Evolutionary conservation across 2,113 vertebrate species (phyloP), one percentile per base, ranked within the genome.

Genomic region (Halcyon senegalensis): DNA sequence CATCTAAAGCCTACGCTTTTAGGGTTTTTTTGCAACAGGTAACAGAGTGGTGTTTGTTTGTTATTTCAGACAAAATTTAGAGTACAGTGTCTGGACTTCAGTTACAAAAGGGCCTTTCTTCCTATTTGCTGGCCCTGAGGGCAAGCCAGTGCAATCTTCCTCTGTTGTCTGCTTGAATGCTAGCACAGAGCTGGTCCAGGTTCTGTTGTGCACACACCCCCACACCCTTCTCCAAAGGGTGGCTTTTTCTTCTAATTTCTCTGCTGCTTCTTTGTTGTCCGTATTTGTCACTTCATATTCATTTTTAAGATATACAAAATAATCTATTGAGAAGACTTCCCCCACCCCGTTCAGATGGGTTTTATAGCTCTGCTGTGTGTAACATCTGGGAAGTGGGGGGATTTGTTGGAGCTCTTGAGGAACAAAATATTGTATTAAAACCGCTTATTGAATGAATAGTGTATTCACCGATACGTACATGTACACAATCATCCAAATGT

Each of bases 61-160:
- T 69, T 69, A 51, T 80, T 68, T 87, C 27, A 69, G 37, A 30
- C 31, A 62, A 67, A 30, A 58, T 72, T 27, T 72, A 72, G 31
- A 67, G 27, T 30, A 27, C 16, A 30, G 10, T 51, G 6, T 62
- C 23, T 43, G n/a, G 25, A 51, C 18, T 51, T 9, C 7, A 15
- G 9, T 30, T 69, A 25, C 35, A 68, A 68, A 68, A 48, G 55
- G 66, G 43, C 62, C 11, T 8, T 7, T 15, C 51, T 55, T 79
- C 15, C 2, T 64, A 19, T 55, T 60, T 78, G 14, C 17, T 48
- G 50, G 31, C 20, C 37, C 27, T 78, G 31, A 28, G 39, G 13
- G 43, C 31, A 79, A 51, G 51, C 60, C 35, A 41, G 25, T 0
- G 0, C 31, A 77, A 2, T 16, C 28, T 30, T 73, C 23, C 14